Conservation (phyloP, 1,140 invertebrate genomes). For the Phocides pigmalion region DNA sequence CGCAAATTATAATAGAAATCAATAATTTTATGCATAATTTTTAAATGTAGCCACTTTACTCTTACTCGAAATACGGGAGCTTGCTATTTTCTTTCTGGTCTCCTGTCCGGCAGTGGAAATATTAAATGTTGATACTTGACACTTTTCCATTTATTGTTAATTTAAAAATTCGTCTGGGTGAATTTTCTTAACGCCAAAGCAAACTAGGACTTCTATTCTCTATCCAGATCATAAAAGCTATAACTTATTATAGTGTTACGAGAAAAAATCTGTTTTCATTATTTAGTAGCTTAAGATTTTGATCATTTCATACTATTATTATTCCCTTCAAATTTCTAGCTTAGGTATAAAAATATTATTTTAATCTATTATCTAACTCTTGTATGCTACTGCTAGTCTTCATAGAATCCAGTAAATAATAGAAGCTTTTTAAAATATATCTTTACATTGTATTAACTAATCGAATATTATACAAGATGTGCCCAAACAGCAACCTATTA, state of each 20-base stretch:
- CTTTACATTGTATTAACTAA: slow-evolving; percentile 12
- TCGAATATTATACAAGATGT: slow-evolving; percentile 34
- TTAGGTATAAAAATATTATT: slow-evolving; percentile 7
- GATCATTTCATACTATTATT: slow-evolving; percentile 4
- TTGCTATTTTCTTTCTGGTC: not conserved
- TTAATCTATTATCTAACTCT: slow-evolving; percentile 7
- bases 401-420: slow-evolving; percentile 16
- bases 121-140: too few species aligned
- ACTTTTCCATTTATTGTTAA: not conserved
- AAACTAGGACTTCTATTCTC: not conserved
- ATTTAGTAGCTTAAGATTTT: slow-evolving; percentile 6
- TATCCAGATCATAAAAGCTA: not conserved
- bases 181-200: not conserved
- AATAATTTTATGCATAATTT: slow-evolving; percentile 7
- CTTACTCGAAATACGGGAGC: not conserved
- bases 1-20: not conserved
- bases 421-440: slow-evolving; percentile 14
- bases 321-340: slow-evolving; percentile 15
- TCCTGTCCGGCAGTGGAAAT: too few species aligned
- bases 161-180: not conserved
- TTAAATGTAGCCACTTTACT: not conserved
- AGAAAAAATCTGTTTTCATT: not conserved
- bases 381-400: slow-evolving; percentile 28
- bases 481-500: slow-evolving; percentile 44
- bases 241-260: not conserved